phyloP scores from a whole-genome alignment of 2,113 vertebrate species.

The Martes martes region DNA sequence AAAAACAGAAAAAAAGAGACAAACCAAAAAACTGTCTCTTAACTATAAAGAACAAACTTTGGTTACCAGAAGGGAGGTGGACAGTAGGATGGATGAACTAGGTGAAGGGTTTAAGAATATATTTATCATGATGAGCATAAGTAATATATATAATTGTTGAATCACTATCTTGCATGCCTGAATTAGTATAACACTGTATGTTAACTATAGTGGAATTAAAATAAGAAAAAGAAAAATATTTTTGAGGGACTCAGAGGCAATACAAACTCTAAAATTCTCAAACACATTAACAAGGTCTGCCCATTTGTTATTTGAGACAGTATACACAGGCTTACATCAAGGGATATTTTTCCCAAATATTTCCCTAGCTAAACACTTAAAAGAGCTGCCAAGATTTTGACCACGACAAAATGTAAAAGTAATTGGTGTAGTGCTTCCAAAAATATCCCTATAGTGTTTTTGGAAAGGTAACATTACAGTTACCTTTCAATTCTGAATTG shows the following conservation, averaged over 20 bases:
- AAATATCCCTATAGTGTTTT: constrained; percentile 2
- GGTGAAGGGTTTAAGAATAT: not conserved
- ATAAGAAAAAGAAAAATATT: not conserved
- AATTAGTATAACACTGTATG: not conserved
- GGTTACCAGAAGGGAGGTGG: not conserved
- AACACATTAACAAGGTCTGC: not conserved
- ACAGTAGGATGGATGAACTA: not conserved
- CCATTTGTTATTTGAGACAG: not conserved
- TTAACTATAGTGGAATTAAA: not conserved
- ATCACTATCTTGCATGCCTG: not conserved
- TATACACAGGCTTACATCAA: not conserved
- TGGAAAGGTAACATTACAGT: not conserved
- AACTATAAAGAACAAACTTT: not conserved
- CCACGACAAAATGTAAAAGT: not conserved
- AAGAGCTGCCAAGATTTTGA: constrained; percentile 44
- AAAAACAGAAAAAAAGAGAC: not conserved
- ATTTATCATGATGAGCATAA: not conserved
- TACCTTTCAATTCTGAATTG: constrained; percentile 13
- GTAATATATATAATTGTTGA: not conserved
- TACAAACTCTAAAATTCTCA: not conserved
- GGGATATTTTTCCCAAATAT: constrained; percentile 28
- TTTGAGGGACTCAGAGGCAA: not conserved
- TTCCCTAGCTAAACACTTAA: constrained; percentile 10
- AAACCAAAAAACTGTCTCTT: not conserved
- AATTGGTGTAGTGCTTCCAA: constrained; percentile 38